These are phyloP conservation scores for Xiphophorus hellerii DNA, from an alignment of 2,113 vertebrate genomes.

Conservation along the genomic window DNA sequence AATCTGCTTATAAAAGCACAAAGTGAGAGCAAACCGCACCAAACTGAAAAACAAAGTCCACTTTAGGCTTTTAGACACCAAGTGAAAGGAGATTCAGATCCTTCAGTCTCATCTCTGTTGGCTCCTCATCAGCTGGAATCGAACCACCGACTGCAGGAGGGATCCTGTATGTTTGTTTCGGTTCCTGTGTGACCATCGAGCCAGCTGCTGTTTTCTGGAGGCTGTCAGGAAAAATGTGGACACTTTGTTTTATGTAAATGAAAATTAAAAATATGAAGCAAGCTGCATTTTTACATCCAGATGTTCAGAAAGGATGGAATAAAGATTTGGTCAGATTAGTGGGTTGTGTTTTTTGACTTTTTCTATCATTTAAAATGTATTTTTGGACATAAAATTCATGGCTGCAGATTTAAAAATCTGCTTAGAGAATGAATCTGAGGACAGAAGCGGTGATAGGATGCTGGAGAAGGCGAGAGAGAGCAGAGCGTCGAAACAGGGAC, in stretches of 20 bases:
- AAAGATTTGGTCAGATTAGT: neutral
- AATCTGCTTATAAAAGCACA: too few relatives aligned
- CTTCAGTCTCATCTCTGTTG: too few relatives aligned
- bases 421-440: neutral
- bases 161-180: neutral
- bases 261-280: neutral
- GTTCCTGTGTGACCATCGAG: neutral
- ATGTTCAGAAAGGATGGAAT: neutral
- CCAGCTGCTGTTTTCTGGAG: too few relatives aligned
- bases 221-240: too few relatives aligned
- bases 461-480: slow-evolving; percentile 48
- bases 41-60: too few relatives aligned
- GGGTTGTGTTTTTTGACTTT: neutral
- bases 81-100: too few relatives aligned
- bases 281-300: neutral
- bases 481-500: slow-evolving; percentile 56
- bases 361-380: neutral
- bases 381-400: neutral
- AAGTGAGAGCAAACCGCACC: too few relatives aligned
- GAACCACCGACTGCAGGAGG: neutral
- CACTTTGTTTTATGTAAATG: neutral
- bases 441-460: slow-evolving; percentile 16
- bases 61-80: too few relatives aligned
- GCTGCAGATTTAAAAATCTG: neutral
- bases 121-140: neutral